Evolutionary conservation across 2,113 vertebrate genomes (phyloP), one percentile per base, ranked within the genome.

Genomic region (Leptocoma aspasia): DNA sequence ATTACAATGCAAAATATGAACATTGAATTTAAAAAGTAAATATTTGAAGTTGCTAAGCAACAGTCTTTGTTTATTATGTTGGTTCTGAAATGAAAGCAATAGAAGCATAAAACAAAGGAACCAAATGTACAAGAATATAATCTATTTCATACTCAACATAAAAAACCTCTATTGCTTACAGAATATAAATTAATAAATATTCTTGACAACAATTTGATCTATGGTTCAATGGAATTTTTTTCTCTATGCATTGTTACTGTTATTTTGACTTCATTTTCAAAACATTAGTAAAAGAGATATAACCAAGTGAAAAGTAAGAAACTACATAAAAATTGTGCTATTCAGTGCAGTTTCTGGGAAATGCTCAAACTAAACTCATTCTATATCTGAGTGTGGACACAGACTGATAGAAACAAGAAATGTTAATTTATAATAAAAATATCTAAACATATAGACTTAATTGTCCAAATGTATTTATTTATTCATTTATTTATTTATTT

Each of bases 31-130:
- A 41, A 83, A 83, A 91, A 49, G 4, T 19, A 75, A 88, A 50
- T 79, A 78, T 64, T 77, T 94, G 54, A 84, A 69, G 90, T 96
- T 95, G 64, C 90, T 94, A 91, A 78, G 96, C 56, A 92, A 92
- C 83, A 37, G 21, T 82, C 56, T 59, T 90, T 86, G 56, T 81
- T 95, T 95, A 83, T 79, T 8, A 27, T 28, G 64, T 41, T 76
- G 37, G 17, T 78, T 90, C 65, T 91, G 61, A 75, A 83, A 68
- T 35, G 14, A 78, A 94, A 86, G 8, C 30, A 86, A 33, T 79
- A 27, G 19, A 81, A 91, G 22, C 22, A 61, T 42, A 81, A 94
- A 92, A 76, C 77, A 82, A 75, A 89, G 35, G 33, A 90, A 94
- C 72, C 13, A 30, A 82, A 65, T 18, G 10, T 31, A 37, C 5